Evolutionary conservation across 2,113 vertebrate species (phyloP), one percentile per base, ranked within the genome.

Genomic region (Phalacrocorax carbo): DNA sequence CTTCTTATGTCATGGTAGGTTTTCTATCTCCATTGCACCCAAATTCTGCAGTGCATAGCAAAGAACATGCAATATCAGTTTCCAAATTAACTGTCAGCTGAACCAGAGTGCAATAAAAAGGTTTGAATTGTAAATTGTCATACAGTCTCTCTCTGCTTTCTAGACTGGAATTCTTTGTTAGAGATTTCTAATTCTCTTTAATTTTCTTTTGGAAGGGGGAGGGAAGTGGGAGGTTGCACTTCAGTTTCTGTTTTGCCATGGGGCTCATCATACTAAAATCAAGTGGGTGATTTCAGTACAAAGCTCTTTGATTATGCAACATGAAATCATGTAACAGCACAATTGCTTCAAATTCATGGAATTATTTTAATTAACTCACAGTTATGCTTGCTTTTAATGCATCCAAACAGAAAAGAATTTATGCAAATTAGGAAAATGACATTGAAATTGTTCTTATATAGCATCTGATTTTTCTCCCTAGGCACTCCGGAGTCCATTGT

Each of bases 231-330:
- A 94, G 78, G 77, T 85, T 95, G 83, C 51, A 57, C n/a, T 94
- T 88, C 55, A 91, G 48, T 65, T 94, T 94, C 71, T 96, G 70
- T 96, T 96, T 96, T 92, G 89, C 95, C 66, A 73, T 89, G 86
- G 86, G 91, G 84, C 69, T 92, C 80, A 81, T 95, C 72, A 64
- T 51, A 55, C 38, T 62, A 73, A 94, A 95, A 92, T 90, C 82
- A 93, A 91, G 78, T 95, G 88, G 92, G 89, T 94, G 94, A 96
- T 92, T 92, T 93, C 54, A 75, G 68, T 88, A 86, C 64, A 95
- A 92, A 96, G 80, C 55, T 68, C 62, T 88, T 87, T 89, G 88
- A 92, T 96, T 94, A 94, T 92, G 88, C 91, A 94, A 93, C 66
- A 62, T 51, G 40, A 93, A 96, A 85, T 88, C 57, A 87, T n/a